phyloP scores from a whole-genome alignment of 2,113 vertebrate genomes.

The Hemiscyllium ocellatum region DNA sequence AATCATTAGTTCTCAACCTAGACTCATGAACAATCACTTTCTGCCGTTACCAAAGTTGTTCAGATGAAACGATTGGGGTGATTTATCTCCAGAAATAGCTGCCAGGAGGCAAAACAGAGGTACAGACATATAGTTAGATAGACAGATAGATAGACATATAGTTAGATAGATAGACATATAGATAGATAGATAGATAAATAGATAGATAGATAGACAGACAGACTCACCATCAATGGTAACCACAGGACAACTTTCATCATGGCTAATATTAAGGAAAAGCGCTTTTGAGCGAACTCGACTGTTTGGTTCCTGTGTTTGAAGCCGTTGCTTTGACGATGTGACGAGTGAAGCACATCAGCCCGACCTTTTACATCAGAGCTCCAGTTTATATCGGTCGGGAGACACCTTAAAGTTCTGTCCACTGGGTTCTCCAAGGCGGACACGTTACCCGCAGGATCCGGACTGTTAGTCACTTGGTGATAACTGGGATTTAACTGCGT shows the following conservation, averaged over 20 bases:
- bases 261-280: slow-evolving; percentile 85
- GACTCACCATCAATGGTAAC: slow-evolving; percentile 95
- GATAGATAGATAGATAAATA: too few species aligned
- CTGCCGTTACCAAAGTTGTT: not conserved
- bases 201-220: too few species aligned
- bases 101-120: not conserved
- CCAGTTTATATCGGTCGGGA: slow-evolving; percentile 46
- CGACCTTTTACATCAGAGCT: slow-evolving; percentile 47
- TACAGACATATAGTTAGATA: too few species aligned
- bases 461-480: slow-evolving; percentile 57
- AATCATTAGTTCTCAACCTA: too few species aligned
- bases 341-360: slow-evolving; percentile 44
- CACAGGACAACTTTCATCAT: slow-evolving; percentile 76
- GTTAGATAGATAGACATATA: too few species aligned
- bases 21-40: not conserved
- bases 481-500: slow-evolving; percentile 54
- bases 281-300: slow-evolving; percentile 76
- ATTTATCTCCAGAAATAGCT: not conserved
- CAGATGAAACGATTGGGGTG: not conserved
- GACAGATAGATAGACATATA: too few species aligned
- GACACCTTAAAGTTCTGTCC: slow-evolving; percentile 55
- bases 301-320: slow-evolving; percentile 49
- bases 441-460: slow-evolving; percentile 53
- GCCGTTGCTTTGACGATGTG: not conserved
- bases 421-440: slow-evolving; percentile 55